Percentiles rank a stretch among this genome's conserved stretches.
Conservation (phyloP, 2,888 invertebrate genomes). For the Brachypalpus laphriformis region DNA sequence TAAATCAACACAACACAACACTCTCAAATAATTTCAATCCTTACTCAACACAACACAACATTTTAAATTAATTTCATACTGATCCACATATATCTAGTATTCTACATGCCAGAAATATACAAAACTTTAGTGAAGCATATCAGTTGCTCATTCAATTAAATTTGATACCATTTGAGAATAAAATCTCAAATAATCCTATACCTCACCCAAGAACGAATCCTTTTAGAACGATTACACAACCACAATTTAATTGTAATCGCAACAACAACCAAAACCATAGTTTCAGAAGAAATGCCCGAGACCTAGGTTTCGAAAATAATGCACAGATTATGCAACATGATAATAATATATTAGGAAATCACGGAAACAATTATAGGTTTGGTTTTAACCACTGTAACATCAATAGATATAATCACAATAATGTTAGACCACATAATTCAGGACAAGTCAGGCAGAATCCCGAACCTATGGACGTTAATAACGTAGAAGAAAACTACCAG, state of each 20-base stretch:
- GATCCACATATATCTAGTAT: no score
- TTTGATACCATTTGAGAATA: no score
- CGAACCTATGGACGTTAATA: neutral
- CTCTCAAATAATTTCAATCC: no score
- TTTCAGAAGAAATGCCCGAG: neutral
- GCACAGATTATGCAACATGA: slow-evolving; percentile 3
- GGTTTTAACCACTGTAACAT: neutral
- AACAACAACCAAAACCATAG: neutral
- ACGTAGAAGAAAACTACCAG: no score
- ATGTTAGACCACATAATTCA: neutral
- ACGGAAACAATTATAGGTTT: neutral
- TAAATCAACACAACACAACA: no score
- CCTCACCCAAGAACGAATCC: neutral
- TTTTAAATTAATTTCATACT: no score
- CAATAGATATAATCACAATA: neutral
- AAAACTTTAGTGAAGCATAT: no score
- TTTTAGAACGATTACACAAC: neutral
- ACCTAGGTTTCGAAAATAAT: neutral
- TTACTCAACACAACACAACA: no score
- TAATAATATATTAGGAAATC: no score
- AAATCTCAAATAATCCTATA: neutral
- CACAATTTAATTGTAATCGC: neutral
- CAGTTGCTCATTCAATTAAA: no score
- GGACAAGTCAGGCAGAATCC: neutral
- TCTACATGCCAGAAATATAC: no score